These are phyloP conservation scores for Gymnothorax javanicus DNA, from an alignment of 2,797 vertebrate species.

Conservation along the genomic window DNA sequence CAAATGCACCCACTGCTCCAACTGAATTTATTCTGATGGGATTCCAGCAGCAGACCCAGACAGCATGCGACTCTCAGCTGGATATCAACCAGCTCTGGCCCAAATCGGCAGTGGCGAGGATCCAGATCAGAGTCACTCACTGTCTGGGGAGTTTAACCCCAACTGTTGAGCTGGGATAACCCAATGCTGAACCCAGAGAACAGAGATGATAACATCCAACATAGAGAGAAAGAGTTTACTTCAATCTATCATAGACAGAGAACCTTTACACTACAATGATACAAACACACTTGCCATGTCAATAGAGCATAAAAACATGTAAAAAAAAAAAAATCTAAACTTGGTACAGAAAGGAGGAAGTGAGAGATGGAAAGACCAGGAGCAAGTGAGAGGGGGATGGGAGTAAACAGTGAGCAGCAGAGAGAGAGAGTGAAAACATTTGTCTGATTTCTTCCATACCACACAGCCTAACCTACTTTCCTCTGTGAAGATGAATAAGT, in stretches of 20 bases:
- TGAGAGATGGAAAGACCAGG: conserved; percentile 8
- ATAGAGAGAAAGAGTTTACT: not conserved
- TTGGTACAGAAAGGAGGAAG: not conserved
- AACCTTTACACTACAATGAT: not conserved
- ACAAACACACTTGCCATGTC: not conserved
- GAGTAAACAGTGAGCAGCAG: not conserved
- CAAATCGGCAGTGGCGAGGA: too few relatives aligned
- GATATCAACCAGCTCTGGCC: too few relatives aligned
- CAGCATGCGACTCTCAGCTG: too few relatives aligned
- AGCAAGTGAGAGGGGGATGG: not conserved
- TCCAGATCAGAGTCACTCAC: too few relatives aligned
- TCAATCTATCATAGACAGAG: not conserved
- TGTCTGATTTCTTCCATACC: not conserved
- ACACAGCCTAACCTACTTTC: conserved; percentile 66
- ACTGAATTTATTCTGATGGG: not conserved
- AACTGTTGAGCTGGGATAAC: too few relatives aligned
- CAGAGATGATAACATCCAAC: not conserved
- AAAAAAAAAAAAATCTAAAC: not conserved
- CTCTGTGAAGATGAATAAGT: conserved; percentile 62
- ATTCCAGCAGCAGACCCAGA: too few relatives aligned
- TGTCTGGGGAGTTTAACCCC: not conserved
- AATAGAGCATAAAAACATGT: not conserved
- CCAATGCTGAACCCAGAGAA: not conserved
- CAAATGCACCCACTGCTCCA: not conserved
- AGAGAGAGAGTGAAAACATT: not conserved